Conservation (phyloP, 2,797 vertebrate species). For the Chaunax sp. region DNA sequence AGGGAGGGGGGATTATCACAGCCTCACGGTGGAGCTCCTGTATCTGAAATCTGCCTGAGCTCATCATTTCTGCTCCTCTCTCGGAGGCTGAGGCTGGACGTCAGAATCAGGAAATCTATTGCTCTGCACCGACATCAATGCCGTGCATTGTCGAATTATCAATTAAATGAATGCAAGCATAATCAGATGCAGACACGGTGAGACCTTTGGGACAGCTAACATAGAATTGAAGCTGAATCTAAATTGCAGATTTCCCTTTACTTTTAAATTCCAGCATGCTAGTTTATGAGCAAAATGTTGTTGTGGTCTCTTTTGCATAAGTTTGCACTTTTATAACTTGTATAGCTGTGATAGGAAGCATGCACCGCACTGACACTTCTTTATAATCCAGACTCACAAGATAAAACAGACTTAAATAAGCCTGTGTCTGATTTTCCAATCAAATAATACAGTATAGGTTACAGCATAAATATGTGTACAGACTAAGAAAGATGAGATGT, state of each 20-base stretch:
- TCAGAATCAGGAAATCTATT: constrained; percentile 74
- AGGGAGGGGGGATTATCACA: constrained; percentile 72
- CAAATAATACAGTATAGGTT: not conserved
- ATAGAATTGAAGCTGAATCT: constrained; percentile 69
- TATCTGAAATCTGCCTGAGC: constrained; percentile 80
- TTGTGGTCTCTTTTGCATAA: constrained; percentile 48
- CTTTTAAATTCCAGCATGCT: constrained; percentile 60
- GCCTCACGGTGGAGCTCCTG: constrained; percentile 53
- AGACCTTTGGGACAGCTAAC: constrained; percentile 69
- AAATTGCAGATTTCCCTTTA: constrained; percentile 72
- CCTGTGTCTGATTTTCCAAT: no score
- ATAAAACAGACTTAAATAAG: constrained; percentile 7
- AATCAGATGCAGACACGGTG: constrained; percentile 76
- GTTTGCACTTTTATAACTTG: constrained; percentile 63
- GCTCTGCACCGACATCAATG: constrained; percentile 72
- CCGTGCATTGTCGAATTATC: constrained; percentile 74
- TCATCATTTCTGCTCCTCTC: constrained; percentile 72
- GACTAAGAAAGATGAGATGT: constrained; percentile 21
- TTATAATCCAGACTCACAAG: constrained; percentile 15
- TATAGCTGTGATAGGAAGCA: constrained; percentile 48
- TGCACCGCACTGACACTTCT: constrained; percentile 20
- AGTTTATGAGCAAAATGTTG: constrained; percentile 41
- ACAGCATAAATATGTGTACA: constrained; percentile 28
- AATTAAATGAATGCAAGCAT: constrained; percentile 76
- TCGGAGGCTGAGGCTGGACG: constrained; percentile 65